phyloP scores from a whole-genome alignment of 92 coral and sea anemone genomes.

The Palythoa heliodiscus region DNA sequence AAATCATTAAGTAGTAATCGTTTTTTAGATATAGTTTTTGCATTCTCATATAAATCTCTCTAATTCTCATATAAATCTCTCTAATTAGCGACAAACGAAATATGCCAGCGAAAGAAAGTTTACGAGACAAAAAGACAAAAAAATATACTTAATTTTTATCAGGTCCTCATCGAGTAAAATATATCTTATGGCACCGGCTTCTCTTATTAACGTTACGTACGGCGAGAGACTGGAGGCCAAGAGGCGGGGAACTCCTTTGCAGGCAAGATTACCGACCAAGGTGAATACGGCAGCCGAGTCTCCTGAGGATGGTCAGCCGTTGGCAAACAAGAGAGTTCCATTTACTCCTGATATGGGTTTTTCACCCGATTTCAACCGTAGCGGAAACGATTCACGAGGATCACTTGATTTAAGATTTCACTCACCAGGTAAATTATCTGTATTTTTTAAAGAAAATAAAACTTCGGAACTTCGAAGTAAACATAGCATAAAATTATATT shows the following conservation, averaged over 20 bases:
- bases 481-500: neutral
- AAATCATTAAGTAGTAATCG: too few relatives aligned
- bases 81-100: too few relatives aligned
- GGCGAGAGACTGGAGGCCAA: conserved; percentile 80
- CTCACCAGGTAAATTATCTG: conserved; percentile 43
- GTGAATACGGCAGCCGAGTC: conserved; percentile 47
- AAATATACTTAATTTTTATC: neutral
- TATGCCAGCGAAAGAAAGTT: too few relatives aligned
- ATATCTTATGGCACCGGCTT: conserved; percentile 70
- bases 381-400: neutral
- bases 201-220: conserved; percentile 78
- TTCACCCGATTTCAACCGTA: conserved; percentile 51
- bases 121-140: neutral
- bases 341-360: conserved; percentile 52
- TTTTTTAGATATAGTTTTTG: too few relatives aligned
- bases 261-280: conserved; percentile 57
- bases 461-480: neutral
- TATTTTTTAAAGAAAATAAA: neutral
- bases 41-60: too few relatives aligned
- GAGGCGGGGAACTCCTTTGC: conserved; percentile 68
- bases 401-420: conserved; percentile 44
- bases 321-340: conserved; percentile 3
- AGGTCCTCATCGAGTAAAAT: conserved; percentile 79
- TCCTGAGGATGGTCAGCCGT: conserved; percentile 20
- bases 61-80: too few relatives aligned